Evolutionary conservation across 2,113 vertebrate species (phyloP).

Genomic region (Recurvirostra avosetta): DNA sequence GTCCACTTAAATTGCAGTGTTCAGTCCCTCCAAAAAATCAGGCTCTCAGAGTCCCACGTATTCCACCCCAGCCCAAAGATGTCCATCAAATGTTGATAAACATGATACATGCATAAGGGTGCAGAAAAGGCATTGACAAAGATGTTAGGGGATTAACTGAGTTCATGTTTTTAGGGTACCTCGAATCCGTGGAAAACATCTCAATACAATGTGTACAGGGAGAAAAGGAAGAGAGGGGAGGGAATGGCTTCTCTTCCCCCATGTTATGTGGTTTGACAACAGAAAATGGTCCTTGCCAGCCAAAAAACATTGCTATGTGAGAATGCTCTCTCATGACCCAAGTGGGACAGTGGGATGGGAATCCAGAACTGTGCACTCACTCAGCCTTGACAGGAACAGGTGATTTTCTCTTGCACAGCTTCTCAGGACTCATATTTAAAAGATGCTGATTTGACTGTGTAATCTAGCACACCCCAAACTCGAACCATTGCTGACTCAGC

Average conservation of each 20-base stretch:
- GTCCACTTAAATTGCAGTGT: background rate
- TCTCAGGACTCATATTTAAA: background rate
- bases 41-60: background rate
- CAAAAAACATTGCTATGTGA: background rate
- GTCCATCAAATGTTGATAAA: background rate
- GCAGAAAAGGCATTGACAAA: background rate
- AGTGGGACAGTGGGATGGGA: background rate
- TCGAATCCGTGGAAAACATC: background rate
- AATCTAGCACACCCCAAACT: background rate
- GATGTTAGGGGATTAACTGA: background rate
- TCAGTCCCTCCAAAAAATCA: background rate
- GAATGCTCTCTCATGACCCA: background rate
- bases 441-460: background rate
- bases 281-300: background rate
- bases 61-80: background rate
- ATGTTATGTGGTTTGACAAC: background rate
- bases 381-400: background rate
- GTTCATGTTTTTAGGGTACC: background rate
- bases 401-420: background rate
- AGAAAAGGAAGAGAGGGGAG: background rate
- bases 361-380: background rate
- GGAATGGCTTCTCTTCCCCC: background rate
- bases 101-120: accelerated
- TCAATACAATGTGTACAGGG: background rate
- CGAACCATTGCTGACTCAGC: background rate